Evolutionary conservation across 1,140 invertebrate genomes (phyloP).

Genomic region (Lepidurus packardi): DNA sequence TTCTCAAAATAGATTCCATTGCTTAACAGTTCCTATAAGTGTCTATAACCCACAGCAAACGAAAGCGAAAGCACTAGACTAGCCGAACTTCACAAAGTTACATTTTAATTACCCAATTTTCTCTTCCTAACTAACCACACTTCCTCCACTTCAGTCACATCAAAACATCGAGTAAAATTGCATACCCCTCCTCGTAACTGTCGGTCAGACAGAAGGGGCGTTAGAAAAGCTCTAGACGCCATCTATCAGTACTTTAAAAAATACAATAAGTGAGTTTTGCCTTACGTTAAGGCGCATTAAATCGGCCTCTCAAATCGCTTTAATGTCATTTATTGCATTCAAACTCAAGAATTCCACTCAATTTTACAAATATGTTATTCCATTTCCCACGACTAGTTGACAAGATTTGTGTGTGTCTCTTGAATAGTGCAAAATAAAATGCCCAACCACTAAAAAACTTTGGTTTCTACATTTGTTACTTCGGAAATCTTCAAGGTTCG

Average conservation of each 20-base stretch:
- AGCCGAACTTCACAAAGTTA: background rate
- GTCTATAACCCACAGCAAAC: background rate
- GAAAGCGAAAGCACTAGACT: background rate
- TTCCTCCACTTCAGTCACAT: too few relatives aligned
- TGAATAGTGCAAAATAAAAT: background rate
- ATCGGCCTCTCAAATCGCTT: background rate
- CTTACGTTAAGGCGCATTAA: background rate
- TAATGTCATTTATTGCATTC: constrained; percentile 1
- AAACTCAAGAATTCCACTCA: background rate
- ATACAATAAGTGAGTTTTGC: background rate
- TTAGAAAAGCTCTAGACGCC: too few relatives aligned
- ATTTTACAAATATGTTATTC: constrained; percentile 10
- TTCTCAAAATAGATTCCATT: background rate
- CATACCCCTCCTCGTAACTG: too few relatives aligned
- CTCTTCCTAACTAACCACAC: too few relatives aligned
- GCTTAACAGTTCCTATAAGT: background rate
- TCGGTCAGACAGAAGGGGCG: too few relatives aligned
- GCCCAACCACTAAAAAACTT: background rate
- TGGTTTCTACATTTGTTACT: background rate
- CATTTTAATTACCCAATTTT: too few relatives aligned
- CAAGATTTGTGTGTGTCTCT: background rate
- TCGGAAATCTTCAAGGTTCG: background rate
- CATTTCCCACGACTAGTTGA: background rate
- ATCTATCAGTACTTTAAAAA: background rate
- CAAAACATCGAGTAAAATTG: too few relatives aligned